Evolutionary conservation across 35 echinoderm and acorn worm species (phyloP).

Genomic region (Antedon bifida): DNA sequence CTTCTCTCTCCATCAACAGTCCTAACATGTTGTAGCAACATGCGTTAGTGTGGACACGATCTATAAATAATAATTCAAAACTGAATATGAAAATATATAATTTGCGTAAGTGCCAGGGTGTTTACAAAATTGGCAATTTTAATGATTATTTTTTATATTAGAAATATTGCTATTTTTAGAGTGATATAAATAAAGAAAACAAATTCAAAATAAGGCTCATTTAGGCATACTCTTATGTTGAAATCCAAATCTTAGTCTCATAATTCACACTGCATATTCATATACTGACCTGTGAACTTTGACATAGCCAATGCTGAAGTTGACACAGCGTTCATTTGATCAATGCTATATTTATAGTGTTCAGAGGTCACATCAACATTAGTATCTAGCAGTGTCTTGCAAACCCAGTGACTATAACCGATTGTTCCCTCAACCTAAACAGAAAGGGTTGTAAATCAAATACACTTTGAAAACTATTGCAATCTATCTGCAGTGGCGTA

Average conservation of each 20-base stretch:
- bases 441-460: background rate
- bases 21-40: slow-evolving; percentile 54
- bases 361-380: slow-evolving; percentile 50
- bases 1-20: slow-evolving; percentile 59
- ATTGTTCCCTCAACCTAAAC: slow-evolving; percentile 48
- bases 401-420: slow-evolving; percentile 85
- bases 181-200: too few relatives aligned
- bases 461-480: background rate
- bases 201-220: too few relatives aligned
- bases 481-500: background rate
- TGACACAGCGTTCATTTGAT: slow-evolving; percentile 64
- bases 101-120: too few relatives aligned
- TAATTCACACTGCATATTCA: background rate
- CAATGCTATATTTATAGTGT: slow-evolving; percentile 50
- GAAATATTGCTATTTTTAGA: too few relatives aligned
- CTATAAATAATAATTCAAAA: slow-evolving; percentile 9
- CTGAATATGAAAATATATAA: background rate
- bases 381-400: slow-evolving; percentile 44
- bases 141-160: too few relatives aligned
- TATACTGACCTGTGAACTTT: slow-evolving; percentile 55
- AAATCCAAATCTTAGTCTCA: too few relatives aligned
- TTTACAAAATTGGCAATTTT: too few relatives aligned
- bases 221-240: too few relatives aligned
- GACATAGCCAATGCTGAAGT: slow-evolving; percentile 40
- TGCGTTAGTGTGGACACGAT: slow-evolving; percentile 32